Base-by-base conservation (phyloP, 2,888 invertebrate genomes). In the Fragum whitleyi region DNA sequence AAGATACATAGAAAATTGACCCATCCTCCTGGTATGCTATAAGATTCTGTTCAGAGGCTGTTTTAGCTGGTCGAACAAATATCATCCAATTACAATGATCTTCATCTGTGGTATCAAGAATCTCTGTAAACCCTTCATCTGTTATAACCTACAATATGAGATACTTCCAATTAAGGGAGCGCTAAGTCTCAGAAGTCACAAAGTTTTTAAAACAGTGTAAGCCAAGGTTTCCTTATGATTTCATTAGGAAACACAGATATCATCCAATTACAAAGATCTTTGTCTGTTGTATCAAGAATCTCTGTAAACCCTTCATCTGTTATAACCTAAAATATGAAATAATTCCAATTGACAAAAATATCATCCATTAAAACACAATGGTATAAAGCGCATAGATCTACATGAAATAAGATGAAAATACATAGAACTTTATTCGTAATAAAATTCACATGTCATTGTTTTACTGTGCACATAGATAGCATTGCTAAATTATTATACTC, bases 1-100 rank as follows among this genome's bases (percentile, higher is more conserved):
- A 89, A 9, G 92, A 90, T 1, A 90, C 89, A 86, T 88, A 93
- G 86, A 89, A 93, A 32, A 93, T 89, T 16, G 85, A 77, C 7
- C 89, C 88, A 57, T 95, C 95, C 86, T 95, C 95, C 87, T 96
- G 95, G 79, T 95, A 95, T 61, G 96, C 95, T 21, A 96, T 94
- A 75, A 96, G 94, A 94, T 97, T 97, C 93, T 96, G 96, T 88
- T 96, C 96, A 53, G 94, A 93, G 85, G 94, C 95, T 21, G 94
- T 95, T 26, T 93, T 92, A 0, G 96, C 96, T 69, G 95, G 95
- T 86, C 96, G 94, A 0, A 97, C 96, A 94, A 96, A 97, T 90
- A 96, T 95, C 96, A 97, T 97, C 97, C 97, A 97, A 93, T 97
- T 97, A 42, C 96, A 96, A 55, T 86, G 78, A 9, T 87, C 86